phyloP scores from a whole-genome alignment of 2,113 vertebrate genomes.

The Cercopithecus mona region DNA sequence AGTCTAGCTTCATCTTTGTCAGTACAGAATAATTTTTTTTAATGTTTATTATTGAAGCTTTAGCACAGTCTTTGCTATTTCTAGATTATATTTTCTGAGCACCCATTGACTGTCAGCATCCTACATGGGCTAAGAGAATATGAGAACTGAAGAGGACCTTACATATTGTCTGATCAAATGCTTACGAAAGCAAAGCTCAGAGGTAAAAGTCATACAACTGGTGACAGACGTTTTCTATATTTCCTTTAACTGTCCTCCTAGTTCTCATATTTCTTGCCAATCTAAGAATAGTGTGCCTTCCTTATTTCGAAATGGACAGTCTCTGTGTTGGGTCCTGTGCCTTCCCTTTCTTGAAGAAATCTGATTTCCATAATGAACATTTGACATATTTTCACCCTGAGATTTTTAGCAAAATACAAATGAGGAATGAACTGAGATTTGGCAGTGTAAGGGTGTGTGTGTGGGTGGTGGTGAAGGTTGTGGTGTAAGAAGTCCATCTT shows the following conservation, averaged over 20 bases:
- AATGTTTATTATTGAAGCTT: neutral
- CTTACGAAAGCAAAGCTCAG: neutral
- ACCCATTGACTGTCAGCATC: neutral
- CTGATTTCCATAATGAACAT: neutral
- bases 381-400: neutral
- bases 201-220: neutral
- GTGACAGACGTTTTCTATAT: neutral
- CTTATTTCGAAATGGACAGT: neutral
- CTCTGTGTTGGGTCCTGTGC: neutral
- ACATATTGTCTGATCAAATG: neutral
- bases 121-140: neutral
- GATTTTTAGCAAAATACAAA: neutral
- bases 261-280: neutral
- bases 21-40: neutral
- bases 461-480: too few relatives aligned
- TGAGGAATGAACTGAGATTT: neutral
- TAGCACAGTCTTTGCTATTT: neutral
- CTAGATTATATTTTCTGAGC: neutral
- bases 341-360: neutral
- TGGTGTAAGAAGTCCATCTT: neutral
- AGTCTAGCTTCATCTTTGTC: conserved; percentile 13
- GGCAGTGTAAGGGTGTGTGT: neutral
- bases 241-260: neutral
- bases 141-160: neutral
- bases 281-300: neutral